Evolutionary conservation across 2,113 vertebrate species (phyloP).

Genomic region (Anguilla japonica): DNA sequence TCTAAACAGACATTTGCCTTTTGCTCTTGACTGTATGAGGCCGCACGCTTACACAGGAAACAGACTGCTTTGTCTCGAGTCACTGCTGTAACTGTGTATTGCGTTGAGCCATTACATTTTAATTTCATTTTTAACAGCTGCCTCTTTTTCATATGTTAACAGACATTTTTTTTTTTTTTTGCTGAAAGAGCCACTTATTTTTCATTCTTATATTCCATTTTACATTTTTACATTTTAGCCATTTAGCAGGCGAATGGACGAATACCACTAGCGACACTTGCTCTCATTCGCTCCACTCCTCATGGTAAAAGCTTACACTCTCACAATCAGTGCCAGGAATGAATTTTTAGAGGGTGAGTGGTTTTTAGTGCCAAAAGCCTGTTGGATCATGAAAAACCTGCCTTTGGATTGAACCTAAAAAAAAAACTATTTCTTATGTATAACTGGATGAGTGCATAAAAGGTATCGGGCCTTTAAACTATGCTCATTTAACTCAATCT

Average conservation of each 20-base stretch:
- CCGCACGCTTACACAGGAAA: neutral
- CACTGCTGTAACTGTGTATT: neutral
- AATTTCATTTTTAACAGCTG: neutral
- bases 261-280: neutral
- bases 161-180: neutral
- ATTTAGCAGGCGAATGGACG: neutral
- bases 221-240: no score
- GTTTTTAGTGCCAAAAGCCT: neutral
- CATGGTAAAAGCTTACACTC: neutral
- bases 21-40: neutral
- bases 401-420: neutral
- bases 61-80: neutral
- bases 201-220: neutral
- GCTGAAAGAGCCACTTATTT: neutral
- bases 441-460: neutral
- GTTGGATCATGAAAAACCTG: neutral
- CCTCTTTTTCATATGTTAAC: neutral
- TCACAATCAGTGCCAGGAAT: neutral
- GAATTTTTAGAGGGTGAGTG: neutral
- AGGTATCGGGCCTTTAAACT: neutral
- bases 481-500: neutral
- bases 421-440: neutral
- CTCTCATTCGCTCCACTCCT: neutral
- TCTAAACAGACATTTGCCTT: neutral
- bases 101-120: neutral